Evolutionary conservation across 2,113 vertebrate genomes (phyloP), one percentile per base, ranked within the genome.

Genomic region (Amia ocellicauda): DNA sequence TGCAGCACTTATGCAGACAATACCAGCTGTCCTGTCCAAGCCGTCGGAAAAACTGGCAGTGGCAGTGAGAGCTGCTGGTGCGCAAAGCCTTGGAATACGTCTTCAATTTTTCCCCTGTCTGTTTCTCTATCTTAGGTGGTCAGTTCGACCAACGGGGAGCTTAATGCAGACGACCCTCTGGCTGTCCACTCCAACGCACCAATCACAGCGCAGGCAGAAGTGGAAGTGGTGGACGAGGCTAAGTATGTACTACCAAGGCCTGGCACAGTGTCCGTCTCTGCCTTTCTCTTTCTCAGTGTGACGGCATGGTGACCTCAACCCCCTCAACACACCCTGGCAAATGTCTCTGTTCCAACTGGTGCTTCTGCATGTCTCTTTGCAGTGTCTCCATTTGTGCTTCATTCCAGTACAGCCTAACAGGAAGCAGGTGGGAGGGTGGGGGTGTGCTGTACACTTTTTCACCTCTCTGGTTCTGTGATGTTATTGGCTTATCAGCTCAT

Each of bases 181-280:
- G 90, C 92, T 24, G 92, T 82, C 63, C 95, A 96, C 74, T 97
- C 97, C 78, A 98, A 89, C 2, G 92, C 92, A 49, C 96, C 95
- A 0, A 96, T 98, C 73, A 92, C 95, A 41, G 92, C 94, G 5
- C 95, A 94, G 72, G 83, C 96, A 0, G 96, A 99, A 81, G 94
- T 97, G 91, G 96, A 99, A 78, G 93, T 97, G 84, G 92, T 96
- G 77, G 97, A 98, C 50, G 97, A 99, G 86, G 94, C 97, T 79
- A 98, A 98, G 97, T 99, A 98, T 66, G 96, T 97, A 64, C 20
- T 8, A 11, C 10, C 17, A 19, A 36, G 59, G 19, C 16, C n/a
- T 68, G 45, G 20, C 11, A 40, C 13, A 20, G 26, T 52, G 45
- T 55, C 27, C 41, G 16, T 11, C 27, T 29, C 53, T 56, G n/a